Evolutionary conservation across 2,888 invertebrate genomes (phyloP).

Genomic region (Drosophila suboccidentalis): DNA sequence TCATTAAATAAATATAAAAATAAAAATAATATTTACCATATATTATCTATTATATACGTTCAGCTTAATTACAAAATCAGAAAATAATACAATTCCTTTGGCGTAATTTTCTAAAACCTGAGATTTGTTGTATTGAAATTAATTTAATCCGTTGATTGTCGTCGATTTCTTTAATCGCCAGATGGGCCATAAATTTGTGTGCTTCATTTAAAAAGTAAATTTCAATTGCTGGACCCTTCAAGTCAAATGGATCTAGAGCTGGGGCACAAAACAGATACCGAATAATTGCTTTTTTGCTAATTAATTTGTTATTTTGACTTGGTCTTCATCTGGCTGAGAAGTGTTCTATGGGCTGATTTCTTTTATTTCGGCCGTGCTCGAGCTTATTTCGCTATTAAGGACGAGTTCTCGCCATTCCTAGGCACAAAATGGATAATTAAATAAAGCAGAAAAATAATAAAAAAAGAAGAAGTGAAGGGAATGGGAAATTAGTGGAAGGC

Average conservation of each 20-base stretch:
- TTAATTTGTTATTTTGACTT: slow-evolving; percentile 84
- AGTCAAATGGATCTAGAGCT: slow-evolving; percentile 37
- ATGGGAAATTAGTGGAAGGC: not conserved
- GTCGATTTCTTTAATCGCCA: slow-evolving; percentile 16
- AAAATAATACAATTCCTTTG: not conserved
- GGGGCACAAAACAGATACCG: slow-evolving; percentile 54
- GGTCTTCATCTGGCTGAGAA: slow-evolving; percentile 48
- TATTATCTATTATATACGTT: too few relatives aligned
- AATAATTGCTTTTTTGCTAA: slow-evolving; percentile 85
- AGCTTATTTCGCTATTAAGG: slow-evolving; percentile 66
- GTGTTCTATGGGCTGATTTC: slow-evolving; percentile 39
- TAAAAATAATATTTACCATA: too few relatives aligned
- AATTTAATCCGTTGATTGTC: slow-evolving; percentile 17
- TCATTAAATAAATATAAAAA: not conserved
- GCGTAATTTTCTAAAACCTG: not conserved
- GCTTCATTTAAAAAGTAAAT: slow-evolving; percentile 47
- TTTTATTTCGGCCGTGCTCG: slow-evolving; percentile 29
- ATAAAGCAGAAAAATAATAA: slow-evolving; percentile 39
- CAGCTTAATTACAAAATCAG: not conserved
- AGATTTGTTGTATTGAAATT: slow-evolving; percentile 7
- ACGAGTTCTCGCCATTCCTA: slow-evolving; percentile 40
- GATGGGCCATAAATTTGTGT: slow-evolving; percentile 34
- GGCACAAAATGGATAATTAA: slow-evolving; percentile 72
- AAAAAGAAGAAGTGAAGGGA: slow-evolving; percentile 1
- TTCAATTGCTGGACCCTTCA: slow-evolving; percentile 47